Evolutionary conservation across 37 sponge, comb jelly and placozoan genomes (phyloP), one percentile per base, ranked within the genome.

Genomic region (Geodia barretti): DNA sequence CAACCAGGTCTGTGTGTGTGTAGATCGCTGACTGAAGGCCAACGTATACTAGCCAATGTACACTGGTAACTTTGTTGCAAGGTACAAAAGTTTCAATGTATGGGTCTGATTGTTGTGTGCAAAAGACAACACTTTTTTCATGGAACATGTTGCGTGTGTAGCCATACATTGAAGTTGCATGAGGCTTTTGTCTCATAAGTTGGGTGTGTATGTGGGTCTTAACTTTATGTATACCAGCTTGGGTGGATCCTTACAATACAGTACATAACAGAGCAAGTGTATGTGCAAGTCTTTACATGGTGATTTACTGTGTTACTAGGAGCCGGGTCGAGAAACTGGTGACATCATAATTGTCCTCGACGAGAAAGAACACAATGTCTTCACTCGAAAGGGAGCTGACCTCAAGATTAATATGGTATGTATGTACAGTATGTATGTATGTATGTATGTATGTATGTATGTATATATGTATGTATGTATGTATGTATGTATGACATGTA

Each of bases 341-440:
- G 99, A 98, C 73, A 85, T 98, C 24, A 86, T 98, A 31, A 82
- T 98, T 75, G 93, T 98, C 0, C 79, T 98, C 31, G 97, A 98
- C 69, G 95, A 96, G 33, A 39, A 83, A 81, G 91, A 96, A 32
- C 93, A 98, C 47, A 33, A 24, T 4, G 63, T 77, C 21, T 98
- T 79, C 85, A 86, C 78, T 23, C 79, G 99, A 7, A 85, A 92
- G 47, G 99, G 97, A 26, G 39, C 71, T 30, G 97, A 98, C 47
- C 87, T 98, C 9, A 25, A 74, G n/a, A 90, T 92, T 72, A 62
- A 87, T 19, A 89, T 98, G 91, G 95, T 94, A 35, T 41, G 78
- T 29, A 11, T 47, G 54, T 47, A 47, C 54, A 47, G 14, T 47
- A 47, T 47, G 54, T 47, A 47, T n/a, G n/a, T n/a, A n/a, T n/a